These are phyloP conservation scores for Bombylius discolor DNA, from an alignment of 2,888 invertebrate genomes.

Conservation along the genomic window DNA sequence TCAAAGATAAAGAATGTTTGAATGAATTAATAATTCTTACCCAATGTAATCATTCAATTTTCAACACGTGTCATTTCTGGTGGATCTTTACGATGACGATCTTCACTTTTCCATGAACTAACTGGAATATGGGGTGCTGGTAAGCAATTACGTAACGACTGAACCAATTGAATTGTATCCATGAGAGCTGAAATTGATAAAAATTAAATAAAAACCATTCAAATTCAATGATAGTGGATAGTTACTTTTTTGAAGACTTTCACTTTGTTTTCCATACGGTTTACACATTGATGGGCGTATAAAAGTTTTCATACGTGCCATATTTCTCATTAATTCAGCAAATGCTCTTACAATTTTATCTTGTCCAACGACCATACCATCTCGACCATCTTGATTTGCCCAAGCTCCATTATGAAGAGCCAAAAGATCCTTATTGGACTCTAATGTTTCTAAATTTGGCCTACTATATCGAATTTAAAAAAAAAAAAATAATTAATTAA, in stretches of 20 bases:
- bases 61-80: conserved; percentile 13
- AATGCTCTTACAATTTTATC: conserved; percentile 78
- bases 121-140: conserved; percentile 82
- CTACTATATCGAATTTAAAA: conserved; percentile 14
- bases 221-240: conserved; percentile 10
- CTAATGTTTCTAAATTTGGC: conserved; percentile 33
- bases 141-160: conserved; percentile 68
- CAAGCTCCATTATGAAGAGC: conserved; percentile 57
- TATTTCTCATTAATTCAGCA: conserved; percentile 74
- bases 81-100: conserved; percentile 46
- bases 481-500: neutral
- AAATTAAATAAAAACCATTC: too few species aligned
- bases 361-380: conserved; percentile 48
- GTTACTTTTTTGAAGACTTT: conserved; percentile 76
- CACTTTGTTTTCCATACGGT: conserved; percentile 80
- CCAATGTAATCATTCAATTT: neutral
- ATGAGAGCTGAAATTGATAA: conserved; percentile 47
- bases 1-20: too few species aligned
- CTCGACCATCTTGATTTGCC: conserved; percentile 31
- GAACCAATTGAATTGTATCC: conserved; percentile 77
- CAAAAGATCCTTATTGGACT: conserved; percentile 48
- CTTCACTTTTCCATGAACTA: conserved; percentile 81
- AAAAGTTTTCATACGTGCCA: conserved; percentile 78
- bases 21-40: too few species aligned
- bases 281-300: conserved; percentile 82